Evolutionary conservation across 2,113 vertebrate genomes (phyloP), one percentile per base, ranked within the genome.

Genomic region (Microcebus ravelobensis): DNA sequence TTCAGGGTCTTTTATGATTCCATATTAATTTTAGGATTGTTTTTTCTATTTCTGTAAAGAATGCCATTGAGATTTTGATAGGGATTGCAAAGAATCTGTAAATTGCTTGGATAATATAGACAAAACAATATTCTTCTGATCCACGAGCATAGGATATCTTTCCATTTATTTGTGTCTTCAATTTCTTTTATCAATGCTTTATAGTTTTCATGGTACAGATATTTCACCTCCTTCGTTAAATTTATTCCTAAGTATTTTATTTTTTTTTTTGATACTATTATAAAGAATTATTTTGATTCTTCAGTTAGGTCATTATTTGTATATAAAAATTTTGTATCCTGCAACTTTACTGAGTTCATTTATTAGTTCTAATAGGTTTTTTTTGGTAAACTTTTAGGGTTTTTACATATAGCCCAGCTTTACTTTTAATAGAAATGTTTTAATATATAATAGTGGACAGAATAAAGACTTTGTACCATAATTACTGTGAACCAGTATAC

Each of bases 341-440:
- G 27, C n/a, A 73, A 61, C 31, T 61, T 91, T 61, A 82, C 27
- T 74, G 11, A n/a, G 63, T 74, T 85, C 31, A 48, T 29, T 91
- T 55, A 14, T n/a, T 25, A 39, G n/a, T 74, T 92, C 21, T 61
- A 48, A 83, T 23, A 36, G 5, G n/a, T 48, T 45, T 45, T 82
- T 48, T 59, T 59, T 70, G 17, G 45, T 31, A 42, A 50, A 48
- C 61, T 18, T 71, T 59, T 63, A 42, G 45, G 25, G 21, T 82
- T 82, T 82, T n/a, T 63, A 73, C 10, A 29, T 61, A 50, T 57
- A 63, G 34, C 29, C 27, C 17, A 68, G 23, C 21, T 94, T 92
- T 68, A 70, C 2, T 90, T 87, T 79, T 39, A 67, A 6, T 55
- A 83, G 39, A 95, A 89, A 61, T 90, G 27, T 86, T 86, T 96